Evolutionary conservation across 2,797 vertebrate species (phyloP), one percentile per base, ranked within the genome.

Genomic region (Acanthis flammea): DNA sequence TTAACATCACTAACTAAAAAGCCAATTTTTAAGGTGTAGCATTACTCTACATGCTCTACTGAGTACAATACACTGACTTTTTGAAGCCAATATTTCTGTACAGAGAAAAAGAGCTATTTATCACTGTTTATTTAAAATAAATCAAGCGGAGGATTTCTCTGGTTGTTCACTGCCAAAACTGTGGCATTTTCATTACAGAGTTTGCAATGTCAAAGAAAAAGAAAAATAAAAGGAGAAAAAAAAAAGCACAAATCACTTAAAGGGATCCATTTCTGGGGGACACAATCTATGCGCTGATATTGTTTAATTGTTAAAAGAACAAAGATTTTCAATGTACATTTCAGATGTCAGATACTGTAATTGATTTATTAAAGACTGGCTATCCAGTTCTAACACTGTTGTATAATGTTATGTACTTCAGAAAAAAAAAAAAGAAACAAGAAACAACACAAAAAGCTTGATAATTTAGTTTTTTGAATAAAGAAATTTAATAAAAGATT

Each of bases 361-460:
- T 53, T 97, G 97, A 98, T 97, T 98, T 98, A 98, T 97, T 98
- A 98, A 98, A 98, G 97, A 97, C 97, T 98, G 98, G 97, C 53
- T 97, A 95, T 96, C 97, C 97, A 98, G 98, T 98, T 98, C 91
- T 97, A 96, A 97, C 94, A 97, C 74, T 96, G 94, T 97, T 98
- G 97, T 98, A 97, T 98, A 97, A 98, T 97, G 97, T 95, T 97
- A 97, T 98, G 97, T 98, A 97, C 95, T 98, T 97, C 79, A 97
- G 95, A 91, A 93, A 44, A 77, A 53, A 47, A 58, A 51, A 50
- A 37, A 73, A 75, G 37, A 62, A 94, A 80, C 15, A 87, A 92
- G 54, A 92, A 42, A 76, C 50, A 53, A 74, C 68, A 76, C 19
- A 71, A 93, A 93, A 93, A 97, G 91, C 87, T 95, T 95, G 90